These are phyloP conservation scores for Drosophila suboccidentalis DNA, from an alignment of 2,888 invertebrate genomes.

Conservation along the genomic window DNA sequence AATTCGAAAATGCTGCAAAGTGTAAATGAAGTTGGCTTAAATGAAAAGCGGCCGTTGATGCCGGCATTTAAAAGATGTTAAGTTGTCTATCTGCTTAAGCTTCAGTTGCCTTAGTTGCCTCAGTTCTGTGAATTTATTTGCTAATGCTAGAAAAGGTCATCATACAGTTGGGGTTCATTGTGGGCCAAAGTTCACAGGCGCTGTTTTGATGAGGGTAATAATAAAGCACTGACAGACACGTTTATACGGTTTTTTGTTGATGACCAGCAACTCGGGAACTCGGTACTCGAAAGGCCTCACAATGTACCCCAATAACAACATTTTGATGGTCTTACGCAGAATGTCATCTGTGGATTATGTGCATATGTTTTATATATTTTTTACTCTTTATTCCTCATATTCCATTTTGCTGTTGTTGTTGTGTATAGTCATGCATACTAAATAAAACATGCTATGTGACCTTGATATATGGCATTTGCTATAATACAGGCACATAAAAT, in stretches of 20 bases:
- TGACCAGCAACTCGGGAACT: slow-evolving; percentile 31
- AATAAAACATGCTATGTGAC: slow-evolving; percentile 21
- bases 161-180: slow-evolving; percentile 17
- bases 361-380: slow-evolving; percentile 36
- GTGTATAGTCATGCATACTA: slow-evolving; percentile 28
- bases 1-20: slow-evolving; percentile 11
- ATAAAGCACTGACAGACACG: slow-evolving; percentile 47
- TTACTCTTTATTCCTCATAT: background rate
- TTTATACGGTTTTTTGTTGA: slow-evolving; percentile 26
- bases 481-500: slow-evolving; percentile 55
- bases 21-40: slow-evolving; percentile 14
- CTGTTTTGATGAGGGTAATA: slow-evolving; percentile 61
- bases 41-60: slow-evolving; percentile 16
- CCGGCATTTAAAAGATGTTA: slow-evolving; percentile 16
- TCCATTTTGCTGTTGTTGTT: slow-evolving; percentile 4
- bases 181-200: slow-evolving; percentile 49
- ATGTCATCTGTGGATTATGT: slow-evolving; percentile 52
- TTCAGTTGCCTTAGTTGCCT: background rate
- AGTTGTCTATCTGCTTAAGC: background rate
- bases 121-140: slow-evolving; percentile 3
- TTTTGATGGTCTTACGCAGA: slow-evolving; percentile 40
- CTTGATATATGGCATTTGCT: slow-evolving; percentile 49
- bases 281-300: slow-evolving; percentile 3
- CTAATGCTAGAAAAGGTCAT: slow-evolving; percentile 50
- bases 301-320: slow-evolving; percentile 8